A percentile compares a stretch with the other conserved stretches of the same genome.
phyloP scores from a whole-genome alignment of 2,888 invertebrate genomes.

The Sthenelais limicola region DNA sequence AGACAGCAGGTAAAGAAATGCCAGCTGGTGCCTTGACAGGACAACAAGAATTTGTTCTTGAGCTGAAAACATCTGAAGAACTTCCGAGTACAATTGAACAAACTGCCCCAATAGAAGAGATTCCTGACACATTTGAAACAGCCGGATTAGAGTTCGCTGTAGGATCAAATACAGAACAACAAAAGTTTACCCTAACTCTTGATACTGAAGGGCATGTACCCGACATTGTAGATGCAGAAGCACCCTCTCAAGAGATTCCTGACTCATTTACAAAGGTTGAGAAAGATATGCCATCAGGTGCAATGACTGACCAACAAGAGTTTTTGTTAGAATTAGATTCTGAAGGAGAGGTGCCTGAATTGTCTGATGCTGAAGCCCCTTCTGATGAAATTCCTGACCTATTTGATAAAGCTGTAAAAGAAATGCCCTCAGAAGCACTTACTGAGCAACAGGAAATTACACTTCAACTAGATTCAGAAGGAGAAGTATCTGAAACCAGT shows the following conservation, averaged over 20 bases:
- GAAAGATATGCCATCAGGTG: not conserved
- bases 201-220: not conserved
- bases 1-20: conserved; percentile 1
- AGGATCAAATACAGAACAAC: conserved; percentile 5
- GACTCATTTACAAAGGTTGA: not conserved
- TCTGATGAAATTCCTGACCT: conserved; percentile 9
- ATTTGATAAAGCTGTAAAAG: conserved; percentile 9
- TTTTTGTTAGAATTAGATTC: not conserved
- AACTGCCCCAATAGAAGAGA: conserved; percentile 12
- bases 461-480: conserved; percentile 10
- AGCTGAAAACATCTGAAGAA: not conserved
- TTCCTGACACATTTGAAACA: not conserved
- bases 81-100: not conserved
- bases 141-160: not conserved
- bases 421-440: conserved; percentile 18
- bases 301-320: conserved; percentile 15
- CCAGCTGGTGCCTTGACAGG: conserved; percentile 1
- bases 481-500: conserved; percentile 13
- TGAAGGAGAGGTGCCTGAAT: not conserved
- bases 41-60: conserved; percentile 14
- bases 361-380: conserved; percentile 12
- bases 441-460: conserved; percentile 14
- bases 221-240: conserved; percentile 2
- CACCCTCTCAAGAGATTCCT: conserved; percentile 9
- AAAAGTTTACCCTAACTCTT: conserved; percentile 10